phyloP scores from a whole-genome alignment of 2,113 vertebrate genomes.

The human region DNA sequence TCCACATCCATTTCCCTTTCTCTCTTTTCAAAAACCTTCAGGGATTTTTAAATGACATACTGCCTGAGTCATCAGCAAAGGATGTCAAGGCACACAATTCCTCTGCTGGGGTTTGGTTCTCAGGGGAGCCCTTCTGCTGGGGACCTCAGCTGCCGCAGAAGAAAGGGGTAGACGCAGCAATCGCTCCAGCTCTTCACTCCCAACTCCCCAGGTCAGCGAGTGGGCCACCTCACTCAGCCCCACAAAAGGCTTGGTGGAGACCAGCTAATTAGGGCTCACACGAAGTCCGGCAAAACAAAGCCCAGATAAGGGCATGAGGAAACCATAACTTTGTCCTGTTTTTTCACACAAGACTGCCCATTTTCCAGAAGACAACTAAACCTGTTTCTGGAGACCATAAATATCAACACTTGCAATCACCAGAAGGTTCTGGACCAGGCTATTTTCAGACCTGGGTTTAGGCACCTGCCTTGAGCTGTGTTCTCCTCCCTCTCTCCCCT shows the following conservation, averaged over 20 bases:
- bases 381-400: conserved; percentile 6
- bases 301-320: neutral
- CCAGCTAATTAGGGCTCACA: neutral
- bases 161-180: neutral
- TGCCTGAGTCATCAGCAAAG: neutral
- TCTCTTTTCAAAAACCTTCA: conserved; percentile 19
- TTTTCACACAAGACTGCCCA: neutral
- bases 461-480: neutral
- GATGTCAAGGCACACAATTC: neutral
- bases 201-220: neutral
- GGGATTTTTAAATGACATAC: neutral
- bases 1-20: neutral
- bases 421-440: neutral
- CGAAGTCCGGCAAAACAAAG: neutral
- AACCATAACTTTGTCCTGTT: neutral
- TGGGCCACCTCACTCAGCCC: neutral
- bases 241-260: rapidly evolving
- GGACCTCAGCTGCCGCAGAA: neutral
- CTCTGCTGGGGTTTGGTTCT: neutral
- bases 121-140: neutral
- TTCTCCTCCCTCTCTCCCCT: neutral
- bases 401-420: neutral
- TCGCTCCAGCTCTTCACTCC: neutral
- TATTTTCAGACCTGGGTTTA: neutral
- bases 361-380: conserved; percentile 39